Base-by-base conservation (phyloP, 64 coral and sea anemone genomes). In the Actinia equina region DNA sequence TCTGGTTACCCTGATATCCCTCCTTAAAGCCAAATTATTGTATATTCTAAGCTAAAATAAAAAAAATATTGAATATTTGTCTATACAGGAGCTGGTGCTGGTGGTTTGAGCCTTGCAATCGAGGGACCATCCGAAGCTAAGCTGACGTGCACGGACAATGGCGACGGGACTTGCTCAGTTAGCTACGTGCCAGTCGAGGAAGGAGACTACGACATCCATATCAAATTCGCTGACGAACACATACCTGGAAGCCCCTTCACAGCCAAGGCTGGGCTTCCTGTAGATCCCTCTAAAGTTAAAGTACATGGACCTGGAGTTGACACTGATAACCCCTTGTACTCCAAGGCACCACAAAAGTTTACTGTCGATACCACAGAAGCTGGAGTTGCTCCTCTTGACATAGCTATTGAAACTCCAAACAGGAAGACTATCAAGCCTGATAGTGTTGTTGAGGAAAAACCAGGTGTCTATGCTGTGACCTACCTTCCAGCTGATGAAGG, bases 191-290 rank as follows among this genome's bases (percentile, higher is more conserved):
- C 96, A 16, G 80, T 78, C 15, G 93, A 92, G n/a, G 56, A 85
- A 54, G 83, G 96, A 3, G 96, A 98, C 69, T 98, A 98, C 71
- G 96, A 98, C 54, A 93, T 98, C 37, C 93, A 95, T 76, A 92
- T 98, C 37, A 98, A 98, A 81, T 98, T 94, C 70, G 96, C 96
- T 2, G 96, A 98, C 70, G 90, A 94, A 84, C 96, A 94, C 64
- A 94, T 98, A 15, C 93, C 96, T 60, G 96, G 96, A 80, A 95
- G 93, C 77, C 96, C 96, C 19, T 98, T 98, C 55, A 98, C 88
- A 22, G 96, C 93, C 7, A 98, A 98, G 59, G 96, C 91, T 80
- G 83, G 82, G 17, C 87, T 88, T 9, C 96, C 96, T 71, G 90
- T 98, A 23, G 96, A 98, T 55, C 87, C 89, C 10, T 90, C 87